A percentile compares a stretch with the other conserved stretches of the same genome.
phyloP scores from a whole-genome alignment of 2,888 invertebrate genomes.

The Spialia ferax region DNA sequence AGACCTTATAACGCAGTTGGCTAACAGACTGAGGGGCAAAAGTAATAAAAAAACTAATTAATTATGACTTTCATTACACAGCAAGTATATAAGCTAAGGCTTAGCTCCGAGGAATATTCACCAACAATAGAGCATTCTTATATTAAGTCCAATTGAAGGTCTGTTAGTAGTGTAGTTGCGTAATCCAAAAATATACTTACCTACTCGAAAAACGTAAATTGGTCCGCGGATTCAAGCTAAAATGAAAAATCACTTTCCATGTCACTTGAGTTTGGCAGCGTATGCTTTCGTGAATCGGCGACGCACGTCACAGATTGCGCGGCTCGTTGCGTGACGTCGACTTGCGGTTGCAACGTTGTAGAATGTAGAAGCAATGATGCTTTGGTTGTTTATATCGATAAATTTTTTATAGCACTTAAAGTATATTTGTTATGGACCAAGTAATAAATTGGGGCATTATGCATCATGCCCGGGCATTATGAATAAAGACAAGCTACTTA shows the following conservation, averaged over 20 bases:
- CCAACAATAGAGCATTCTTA: background rate
- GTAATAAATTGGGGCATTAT: too few species aligned
- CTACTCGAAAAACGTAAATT: too few species aligned
- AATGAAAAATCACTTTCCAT: conserved; percentile 34
- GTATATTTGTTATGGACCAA: too few species aligned
- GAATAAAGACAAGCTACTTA: too few species aligned
- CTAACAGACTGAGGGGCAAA: too few species aligned
- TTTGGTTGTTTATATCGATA: conserved; percentile 23
- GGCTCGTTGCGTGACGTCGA: conserved; percentile 7
- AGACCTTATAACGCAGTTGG: too few species aligned
- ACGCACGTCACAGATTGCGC: conserved; percentile 19
- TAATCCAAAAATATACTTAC: conserved; percentile 21
- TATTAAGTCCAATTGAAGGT: conserved; percentile 20
- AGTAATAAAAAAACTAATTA: too few species aligned
- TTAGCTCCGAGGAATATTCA: background rate
- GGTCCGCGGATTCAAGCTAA: background rate
- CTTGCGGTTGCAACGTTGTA: conserved; percentile 23
- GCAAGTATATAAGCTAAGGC: background rate
- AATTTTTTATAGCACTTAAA: too few species aligned
- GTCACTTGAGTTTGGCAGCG: conserved; percentile 32
- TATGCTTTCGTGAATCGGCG: background rate
- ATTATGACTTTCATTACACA: too few species aligned
- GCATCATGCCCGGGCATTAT: too few species aligned
- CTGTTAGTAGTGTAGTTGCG: conserved; percentile 21
- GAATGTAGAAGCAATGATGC: background rate